Conservation (phyloP, 2,888 invertebrate species). For the Patella depressa region DNA sequence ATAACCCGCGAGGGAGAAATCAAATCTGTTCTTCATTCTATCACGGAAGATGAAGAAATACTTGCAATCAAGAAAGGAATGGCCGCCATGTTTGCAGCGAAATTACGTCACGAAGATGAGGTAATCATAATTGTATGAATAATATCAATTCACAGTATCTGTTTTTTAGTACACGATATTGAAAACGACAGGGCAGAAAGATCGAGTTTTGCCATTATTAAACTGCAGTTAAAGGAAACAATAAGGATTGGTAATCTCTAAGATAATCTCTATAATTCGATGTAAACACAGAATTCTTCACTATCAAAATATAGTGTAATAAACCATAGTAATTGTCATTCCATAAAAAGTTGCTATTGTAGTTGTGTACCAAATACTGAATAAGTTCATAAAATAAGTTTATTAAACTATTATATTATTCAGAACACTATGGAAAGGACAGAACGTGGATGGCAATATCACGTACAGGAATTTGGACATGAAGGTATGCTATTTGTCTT, state of each 20-base stretch:
- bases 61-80: constrained; percentile 48
- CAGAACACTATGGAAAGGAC: background rate
- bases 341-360: too few relatives aligned
- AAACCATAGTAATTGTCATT: too few relatives aligned
- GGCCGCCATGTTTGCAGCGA: constrained; percentile 41
- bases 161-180: too few relatives aligned
- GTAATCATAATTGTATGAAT: constrained; percentile 20
- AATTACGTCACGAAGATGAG: constrained; percentile 39
- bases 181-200: too few relatives aligned
- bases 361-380: too few relatives aligned
- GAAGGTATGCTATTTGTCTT: constrained; percentile 35
- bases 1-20: constrained; percentile 39
- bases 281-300: too few relatives aligned
- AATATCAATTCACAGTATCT: too few relatives aligned
- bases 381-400: too few relatives aligned
- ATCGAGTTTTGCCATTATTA: background rate
- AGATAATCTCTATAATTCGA: too few relatives aligned
- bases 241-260: too few relatives aligned
- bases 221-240: too few relatives aligned
- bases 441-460: constrained; percentile 35
- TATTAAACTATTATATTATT: background rate
- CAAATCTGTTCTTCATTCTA: constrained; percentile 34
- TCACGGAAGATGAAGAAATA: constrained; percentile 35
- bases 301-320: too few relatives aligned
- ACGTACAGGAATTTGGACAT: constrained; percentile 40